Percentiles rank a stretch among this genome's conserved stretches.
These are phyloP conservation scores for Meliscaeva auricollis DNA, from an alignment of 2,888 invertebrate genomes.

Conservation along the genomic window DNA sequence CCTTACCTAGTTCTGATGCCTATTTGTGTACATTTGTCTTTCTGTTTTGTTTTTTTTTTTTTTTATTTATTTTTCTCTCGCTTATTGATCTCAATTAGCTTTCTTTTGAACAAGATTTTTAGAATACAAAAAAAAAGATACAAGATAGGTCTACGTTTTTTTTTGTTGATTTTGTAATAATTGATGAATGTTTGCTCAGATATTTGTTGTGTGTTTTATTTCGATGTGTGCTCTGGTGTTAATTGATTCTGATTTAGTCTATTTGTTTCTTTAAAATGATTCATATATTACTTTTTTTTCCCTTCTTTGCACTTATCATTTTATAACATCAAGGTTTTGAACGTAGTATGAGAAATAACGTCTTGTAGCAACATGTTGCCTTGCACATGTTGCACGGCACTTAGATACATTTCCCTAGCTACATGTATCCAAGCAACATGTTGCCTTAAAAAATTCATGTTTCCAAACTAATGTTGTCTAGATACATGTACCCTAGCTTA, in stretches of 20 bases:
- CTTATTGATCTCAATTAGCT: constrained; percentile 73
- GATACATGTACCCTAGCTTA: too few relatives aligned
- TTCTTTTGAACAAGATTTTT: constrained; percentile 55
- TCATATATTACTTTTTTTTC: too few relatives aligned
- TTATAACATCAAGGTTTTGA: too few relatives aligned
- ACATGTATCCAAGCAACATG: too few relatives aligned
- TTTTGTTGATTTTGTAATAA: constrained; percentile 65
- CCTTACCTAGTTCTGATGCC: not conserved
- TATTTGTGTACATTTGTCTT: constrained; percentile 12
- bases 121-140: constrained; percentile 27
- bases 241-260: constrained; percentile 68
- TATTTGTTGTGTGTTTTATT: constrained; percentile 42
- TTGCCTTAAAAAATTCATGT: too few relatives aligned
- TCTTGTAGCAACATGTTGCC: too few relatives aligned
- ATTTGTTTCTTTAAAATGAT: constrained; percentile 12
- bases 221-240: constrained; percentile 53
- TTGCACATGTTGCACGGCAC: too few relatives aligned
- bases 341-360: too few relatives aligned
- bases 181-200: constrained; percentile 58
- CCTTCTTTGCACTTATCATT: too few relatives aligned
- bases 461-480: too few relatives aligned
- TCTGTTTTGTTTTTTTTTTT: not conserved
- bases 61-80: constrained; percentile 45
- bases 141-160: constrained; percentile 1
- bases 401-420: too few relatives aligned